Evolutionary conservation across 37 sponge, comb jelly and placozoan genomes (phyloP).

Genomic region (Crambe crambe): DNA sequence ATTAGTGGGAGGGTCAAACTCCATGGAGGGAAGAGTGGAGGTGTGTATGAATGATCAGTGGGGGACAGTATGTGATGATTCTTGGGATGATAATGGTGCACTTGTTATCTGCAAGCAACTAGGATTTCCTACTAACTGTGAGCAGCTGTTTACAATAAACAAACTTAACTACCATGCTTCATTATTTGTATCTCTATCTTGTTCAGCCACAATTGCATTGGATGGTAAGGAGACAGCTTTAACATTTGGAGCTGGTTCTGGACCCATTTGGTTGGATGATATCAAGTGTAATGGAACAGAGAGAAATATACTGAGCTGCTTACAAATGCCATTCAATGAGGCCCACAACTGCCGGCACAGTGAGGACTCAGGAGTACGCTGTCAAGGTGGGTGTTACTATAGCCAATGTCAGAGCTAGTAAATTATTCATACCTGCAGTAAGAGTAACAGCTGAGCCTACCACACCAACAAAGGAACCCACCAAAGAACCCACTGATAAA

Average conservation of each 20-base stretch:
- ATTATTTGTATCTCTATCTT: no score
- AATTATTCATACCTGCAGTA: no score
- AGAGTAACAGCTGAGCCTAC: no score
- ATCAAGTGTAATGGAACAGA: constrained; percentile 61
- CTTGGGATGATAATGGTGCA: constrained; percentile 16
- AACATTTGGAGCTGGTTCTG: neutral
- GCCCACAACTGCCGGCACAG: constrained; percentile 51
- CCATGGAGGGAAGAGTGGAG: constrained; percentile 19
- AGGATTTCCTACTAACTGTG: neutral
- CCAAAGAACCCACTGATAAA: no score
- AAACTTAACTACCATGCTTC: no score
- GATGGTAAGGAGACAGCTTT: neutral
- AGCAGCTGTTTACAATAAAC: neutral
- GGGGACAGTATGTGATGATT: constrained; percentile 51
- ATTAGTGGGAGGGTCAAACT: neutral
- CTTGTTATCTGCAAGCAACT: constrained; percentile 19
- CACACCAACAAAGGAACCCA: no score
- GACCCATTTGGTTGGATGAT: constrained; percentile 42
- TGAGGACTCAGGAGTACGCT: constrained; percentile 55
- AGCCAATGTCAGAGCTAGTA: no score
- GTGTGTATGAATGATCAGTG: constrained; percentile 36
- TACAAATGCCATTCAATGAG: constrained; percentile 7
- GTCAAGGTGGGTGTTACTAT: constrained; percentile 13
- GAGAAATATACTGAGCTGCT: constrained; percentile 46
- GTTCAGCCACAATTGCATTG: neutral